Base-by-base conservation (phyloP, 2,113 vertebrate species). In the Cheirogaleus medius region DNA sequence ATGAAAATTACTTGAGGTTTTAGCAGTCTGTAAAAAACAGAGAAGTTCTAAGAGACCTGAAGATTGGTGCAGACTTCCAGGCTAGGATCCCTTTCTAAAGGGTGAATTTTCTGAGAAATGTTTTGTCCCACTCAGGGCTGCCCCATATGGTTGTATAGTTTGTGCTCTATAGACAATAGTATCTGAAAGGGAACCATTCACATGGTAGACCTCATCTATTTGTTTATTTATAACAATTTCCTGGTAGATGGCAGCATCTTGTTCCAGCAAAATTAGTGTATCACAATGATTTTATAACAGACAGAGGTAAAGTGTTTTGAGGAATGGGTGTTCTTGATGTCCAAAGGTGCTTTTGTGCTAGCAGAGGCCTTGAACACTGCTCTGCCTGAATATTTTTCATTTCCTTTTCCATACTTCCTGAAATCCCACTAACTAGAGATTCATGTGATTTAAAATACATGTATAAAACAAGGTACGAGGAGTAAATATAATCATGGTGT, bases 151-250 rank as follows among this genome's bases (percentile, higher is more conserved):
- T 71, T 74, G 52, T 66, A 78, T 7, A 92, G 39, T 85, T 77
- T 77, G 37, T 89, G 13, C 73, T n/a, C 77, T 93, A 27, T 7
- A 96, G 87, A 96, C 34, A 86, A 77, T n/a, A 84, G 14, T 56
- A 84, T 87, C 34, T 92, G 77, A 97, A 95, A 90, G 32, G 8
- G 13, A 96, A 37, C 32, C 32, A 39, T 37, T 96, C 20, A 54
- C 10, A 47, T 49, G 58, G 34, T 64, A 95, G 39, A 56, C 47
- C 2, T 47, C n/a, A 56, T 89, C 29, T 82, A 49, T 91, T 91
- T 91, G 71, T 93, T 94, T 97, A 77, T 93, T 95, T 96, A 86
- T 83, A n/a, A 89, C 34, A 77, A 66, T 95, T 93, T 93, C 42
- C 92, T 95, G 87, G 78, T 78, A 97, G 87, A 96, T 91, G 83